These are phyloP conservation scores for Drosophila sucinea DNA, from an alignment of 1,140 invertebrate genomes.

Conservation along the genomic window DNA sequence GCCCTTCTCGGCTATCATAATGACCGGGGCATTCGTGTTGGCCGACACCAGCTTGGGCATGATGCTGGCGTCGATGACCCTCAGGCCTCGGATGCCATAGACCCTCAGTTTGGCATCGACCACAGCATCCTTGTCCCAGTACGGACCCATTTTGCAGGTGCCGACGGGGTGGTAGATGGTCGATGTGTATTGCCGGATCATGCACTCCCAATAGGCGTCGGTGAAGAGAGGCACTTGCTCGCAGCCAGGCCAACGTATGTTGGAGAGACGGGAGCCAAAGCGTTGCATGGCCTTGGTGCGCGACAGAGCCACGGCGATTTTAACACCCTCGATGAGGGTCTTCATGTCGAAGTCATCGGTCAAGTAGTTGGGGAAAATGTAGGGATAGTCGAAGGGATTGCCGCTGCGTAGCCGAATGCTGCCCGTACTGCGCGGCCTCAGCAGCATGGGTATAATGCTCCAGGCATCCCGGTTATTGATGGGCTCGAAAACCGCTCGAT, in stretches of 20 bases:
- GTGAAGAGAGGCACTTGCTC: constrained; percentile 86
- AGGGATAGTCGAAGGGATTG: constrained; percentile 95
- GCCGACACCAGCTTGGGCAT: constrained; percentile 92
- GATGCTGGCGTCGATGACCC: constrained; percentile 94
- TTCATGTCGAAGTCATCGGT: constrained; percentile 91
- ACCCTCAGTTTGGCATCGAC: constrained; percentile 93
- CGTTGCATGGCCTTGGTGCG: constrained; percentile 88
- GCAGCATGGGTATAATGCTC: constrained; percentile 93
- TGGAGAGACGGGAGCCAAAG: constrained; percentile 88
- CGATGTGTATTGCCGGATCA: constrained; percentile 90
- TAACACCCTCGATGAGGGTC: constrained; percentile 92
- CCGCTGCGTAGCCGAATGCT: constrained; percentile 90
- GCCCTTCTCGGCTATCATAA: constrained; percentile 94
- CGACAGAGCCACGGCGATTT: constrained; percentile 90
- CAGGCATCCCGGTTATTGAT: constrained; percentile 92
- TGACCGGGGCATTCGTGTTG: constrained; percentile 92
- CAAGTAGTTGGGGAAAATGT: constrained; percentile 97
- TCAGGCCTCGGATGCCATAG: constrained; percentile 90
- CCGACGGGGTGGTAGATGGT: constrained; percentile 95
- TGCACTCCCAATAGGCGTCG: constrained; percentile 92
- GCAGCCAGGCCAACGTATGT: constrained; percentile 89
- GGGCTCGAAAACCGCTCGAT: constrained; percentile 88
- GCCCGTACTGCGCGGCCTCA: constrained; percentile 92
- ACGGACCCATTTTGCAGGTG: constrained; percentile 96
- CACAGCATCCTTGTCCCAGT: constrained; percentile 92